These are phyloP conservation scores for Drosophila arawakana DNA, from an alignment of 1,140 invertebrate species.

Conservation along the genomic window DNA sequence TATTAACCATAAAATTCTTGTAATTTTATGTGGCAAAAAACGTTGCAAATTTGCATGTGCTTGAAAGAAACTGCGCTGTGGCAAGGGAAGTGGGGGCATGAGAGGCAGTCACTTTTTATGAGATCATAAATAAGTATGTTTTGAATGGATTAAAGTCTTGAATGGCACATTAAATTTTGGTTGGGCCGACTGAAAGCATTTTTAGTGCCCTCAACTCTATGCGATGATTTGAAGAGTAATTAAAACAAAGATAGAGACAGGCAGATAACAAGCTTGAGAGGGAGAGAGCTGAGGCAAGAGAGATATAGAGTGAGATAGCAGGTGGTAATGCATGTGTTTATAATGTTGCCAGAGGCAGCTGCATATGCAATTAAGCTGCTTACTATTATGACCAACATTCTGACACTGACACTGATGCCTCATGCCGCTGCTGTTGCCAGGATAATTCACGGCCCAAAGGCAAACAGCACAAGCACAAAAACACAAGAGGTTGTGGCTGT, in stretches of 20 bases:
- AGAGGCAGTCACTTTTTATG: conserved; percentile 39
- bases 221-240: conserved; percentile 52
- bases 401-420: conserved; percentile 18
- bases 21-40: conserved; percentile 57
- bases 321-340: conserved; percentile 57
- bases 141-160: conserved; percentile 44
- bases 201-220: conserved; percentile 31
- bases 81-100: not conserved
- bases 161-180: conserved; percentile 51
- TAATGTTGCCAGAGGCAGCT: conserved; percentile 37
- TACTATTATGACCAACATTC: conserved; percentile 62
- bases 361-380: conserved; percentile 74
- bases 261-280: no score
- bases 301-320: conserved; percentile 9
- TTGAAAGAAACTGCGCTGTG: conserved; percentile 24
- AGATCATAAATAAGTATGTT: conserved; percentile 50
- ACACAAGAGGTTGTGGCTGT: not conserved
- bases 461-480: not conserved
- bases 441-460: conserved; percentile 13
- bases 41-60: conserved; percentile 55
- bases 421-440: conserved; percentile 2
- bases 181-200: conserved; percentile 30
- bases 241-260: conserved; percentile 38
- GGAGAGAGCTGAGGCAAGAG: not conserved
- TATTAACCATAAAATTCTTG: conserved; percentile 63